Conservation (phyloP, 2,888 invertebrate genomes). For the Syrista parreyssii region DNA sequence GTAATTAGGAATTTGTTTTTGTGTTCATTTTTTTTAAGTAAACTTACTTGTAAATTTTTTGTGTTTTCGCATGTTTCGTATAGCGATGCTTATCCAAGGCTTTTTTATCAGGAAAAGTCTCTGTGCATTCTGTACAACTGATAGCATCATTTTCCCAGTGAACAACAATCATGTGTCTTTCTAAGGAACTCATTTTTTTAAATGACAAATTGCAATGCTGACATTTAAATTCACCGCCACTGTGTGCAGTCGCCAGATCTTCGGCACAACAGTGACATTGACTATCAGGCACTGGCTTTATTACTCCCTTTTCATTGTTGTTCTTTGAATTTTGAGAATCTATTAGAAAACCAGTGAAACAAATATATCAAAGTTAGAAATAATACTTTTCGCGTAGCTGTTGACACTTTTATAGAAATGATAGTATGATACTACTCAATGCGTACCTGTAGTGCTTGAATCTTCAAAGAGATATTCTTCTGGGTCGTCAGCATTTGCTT, state of each 20-base stretch:
- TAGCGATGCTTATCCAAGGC: constrained; percentile 76
- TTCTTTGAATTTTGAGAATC: constrained; percentile 35
- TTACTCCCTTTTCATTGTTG: constrained; percentile 47
- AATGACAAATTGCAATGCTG: constrained; percentile 79
- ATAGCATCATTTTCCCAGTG: constrained; percentile 76
- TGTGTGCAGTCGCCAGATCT: constrained; percentile 70
- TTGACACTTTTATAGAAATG: not conserved
- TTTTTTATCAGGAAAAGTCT: constrained; percentile 73
- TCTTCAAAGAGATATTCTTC: constrained; percentile 24
- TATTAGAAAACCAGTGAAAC: constrained; percentile 8
- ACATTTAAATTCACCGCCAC: constrained; percentile 71
- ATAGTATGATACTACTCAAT: not conserved
- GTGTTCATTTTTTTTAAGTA: not conserved
- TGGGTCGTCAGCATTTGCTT: constrained; percentile 39
- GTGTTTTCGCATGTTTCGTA: constrained; percentile 64
- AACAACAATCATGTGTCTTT: constrained; percentile 75
- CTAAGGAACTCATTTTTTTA: constrained; percentile 74
- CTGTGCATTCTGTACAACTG: constrained; percentile 75
- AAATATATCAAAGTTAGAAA: not conserved
- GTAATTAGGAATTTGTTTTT: not conserved
- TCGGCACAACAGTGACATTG: constrained; percentile 73
- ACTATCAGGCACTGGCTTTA: constrained; percentile 55
- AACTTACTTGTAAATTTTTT: constrained; percentile 65
- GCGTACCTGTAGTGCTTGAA: not conserved
- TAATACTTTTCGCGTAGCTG: not conserved